Percentiles rank a stretch among this genome's conserved stretches.
Conservation (phyloP, 1,140 invertebrate genomes). For the Parapsyche elsis region DNA sequence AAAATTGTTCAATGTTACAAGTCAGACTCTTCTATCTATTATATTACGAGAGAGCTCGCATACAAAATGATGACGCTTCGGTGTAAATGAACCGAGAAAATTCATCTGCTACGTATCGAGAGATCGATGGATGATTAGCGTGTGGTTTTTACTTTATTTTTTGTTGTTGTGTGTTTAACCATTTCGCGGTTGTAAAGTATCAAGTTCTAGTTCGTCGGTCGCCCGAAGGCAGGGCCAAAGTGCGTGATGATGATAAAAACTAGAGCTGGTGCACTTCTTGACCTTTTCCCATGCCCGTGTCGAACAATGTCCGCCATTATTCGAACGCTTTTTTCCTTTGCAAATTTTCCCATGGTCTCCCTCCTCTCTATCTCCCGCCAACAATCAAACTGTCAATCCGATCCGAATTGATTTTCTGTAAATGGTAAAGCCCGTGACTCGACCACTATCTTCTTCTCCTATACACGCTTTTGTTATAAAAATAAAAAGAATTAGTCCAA, state of each 20-base stretch:
- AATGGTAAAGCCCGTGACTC: constrained; percentile 32
- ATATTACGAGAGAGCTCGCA: too few species aligned
- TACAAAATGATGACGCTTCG: too few species aligned
- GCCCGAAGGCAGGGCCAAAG: constrained; percentile 4
- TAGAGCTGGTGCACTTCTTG: constrained; percentile 20
- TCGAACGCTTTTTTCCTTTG: background rate
- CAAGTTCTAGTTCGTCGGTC: background rate
- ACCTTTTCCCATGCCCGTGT: constrained; percentile 27
- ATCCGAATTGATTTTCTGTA: constrained; percentile 40
- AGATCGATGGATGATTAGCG: too few species aligned
- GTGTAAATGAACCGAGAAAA: too few species aligned
- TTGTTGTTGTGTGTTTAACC: too few species aligned
- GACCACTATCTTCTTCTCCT: background rate
- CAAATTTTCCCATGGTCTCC: constrained; percentile 23
- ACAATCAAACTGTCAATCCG: constrained; percentile 41
- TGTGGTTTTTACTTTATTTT: too few species aligned
- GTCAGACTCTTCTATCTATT: too few species aligned
- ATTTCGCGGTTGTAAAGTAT: background rate
- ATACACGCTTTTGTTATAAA: background rate
- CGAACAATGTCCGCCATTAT: constrained; percentile 27
- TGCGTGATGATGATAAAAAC: constrained; percentile 30
- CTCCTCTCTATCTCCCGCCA: constrained; percentile 27
- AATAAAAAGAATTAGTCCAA: background rate
- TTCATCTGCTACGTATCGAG: too few species aligned
- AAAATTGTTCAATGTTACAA: background rate